A percentile compares a stretch with the other conserved stretches of the same genome.
Conservation (phyloP, 2,113 vertebrate species). For the Scopus umbretta region DNA sequence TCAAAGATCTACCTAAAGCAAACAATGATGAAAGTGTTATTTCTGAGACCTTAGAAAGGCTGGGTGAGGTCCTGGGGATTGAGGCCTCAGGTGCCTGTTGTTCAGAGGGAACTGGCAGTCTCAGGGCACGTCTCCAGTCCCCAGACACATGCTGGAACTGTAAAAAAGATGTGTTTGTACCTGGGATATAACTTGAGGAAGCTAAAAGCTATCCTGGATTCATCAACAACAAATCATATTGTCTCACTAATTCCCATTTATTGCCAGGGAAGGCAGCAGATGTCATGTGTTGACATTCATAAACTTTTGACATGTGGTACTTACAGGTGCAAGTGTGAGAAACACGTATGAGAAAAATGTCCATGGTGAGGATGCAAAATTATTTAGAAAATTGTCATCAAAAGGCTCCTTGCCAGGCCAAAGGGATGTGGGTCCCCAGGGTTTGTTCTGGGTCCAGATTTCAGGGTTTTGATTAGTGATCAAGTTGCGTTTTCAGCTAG, state of each 20-base stretch:
- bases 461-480: rapidly evolving
- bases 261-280: background rate
- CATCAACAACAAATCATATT: rapidly evolving
- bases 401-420: background rate
- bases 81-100: rapidly evolving
- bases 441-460: rapidly evolving
- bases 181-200: background rate
- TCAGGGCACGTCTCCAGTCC: background rate
- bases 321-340: background rate
- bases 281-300: background rate
- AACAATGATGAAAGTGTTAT: too few relatives aligned
- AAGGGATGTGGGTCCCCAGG: background rate
- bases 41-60: background rate
- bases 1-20: too few relatives aligned
- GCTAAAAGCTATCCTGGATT: background rate
- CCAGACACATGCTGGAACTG: background rate
- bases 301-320: background rate
- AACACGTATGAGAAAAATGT: too few relatives aligned
- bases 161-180: background rate
- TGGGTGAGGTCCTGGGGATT: background rate
- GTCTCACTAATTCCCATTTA: background rate
- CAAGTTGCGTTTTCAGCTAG: rapidly evolving
- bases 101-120: background rate
- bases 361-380: too few relatives aligned
- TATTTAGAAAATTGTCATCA: background rate